phyloP scores from a whole-genome alignment of 2,888 invertebrate species.

The Aradus depressus region DNA sequence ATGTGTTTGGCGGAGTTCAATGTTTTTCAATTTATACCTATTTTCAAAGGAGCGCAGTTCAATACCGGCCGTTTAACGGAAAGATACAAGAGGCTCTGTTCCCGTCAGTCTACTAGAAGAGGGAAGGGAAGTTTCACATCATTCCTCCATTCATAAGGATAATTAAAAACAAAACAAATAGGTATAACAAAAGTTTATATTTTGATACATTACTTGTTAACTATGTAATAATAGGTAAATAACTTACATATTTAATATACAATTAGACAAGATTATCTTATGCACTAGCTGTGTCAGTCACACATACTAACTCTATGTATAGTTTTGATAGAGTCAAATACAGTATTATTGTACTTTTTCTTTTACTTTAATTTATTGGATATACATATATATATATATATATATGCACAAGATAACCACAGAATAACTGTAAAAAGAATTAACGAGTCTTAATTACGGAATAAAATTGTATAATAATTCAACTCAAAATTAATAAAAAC shows the following conservation, averaged over 20 bases:
- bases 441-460: too few relatives aligned
- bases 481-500: too few relatives aligned
- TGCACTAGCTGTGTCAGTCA: conserved; percentile 18
- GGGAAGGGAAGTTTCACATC: too few relatives aligned
- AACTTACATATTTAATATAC: conserved; percentile 25
- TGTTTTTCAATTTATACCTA: too few relatives aligned
- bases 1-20: too few relatives aligned
- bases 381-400: conserved; percentile 11
- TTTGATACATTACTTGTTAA: conserved; percentile 27
- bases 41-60: too few relatives aligned
- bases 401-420: conserved; percentile 8
- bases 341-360: conserved; percentile 1
- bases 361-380: conserved; percentile 5
- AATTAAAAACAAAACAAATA: conserved; percentile 8
- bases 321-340: conserved; percentile 15
- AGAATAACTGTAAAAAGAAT: neutral
- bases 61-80: too few relatives aligned
- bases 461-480: too few relatives aligned
- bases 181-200: conserved; percentile 27
- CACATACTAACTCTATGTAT: conserved; percentile 18
- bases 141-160: neutral
- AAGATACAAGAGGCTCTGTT: too few relatives aligned
- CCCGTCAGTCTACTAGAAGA: too few relatives aligned
- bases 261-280: conserved; percentile 23
- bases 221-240: conserved; percentile 27